These are phyloP conservation scores for Rhagologus leucostigma DNA, from an alignment of 2,113 vertebrate species.

Conservation along the genomic window DNA sequence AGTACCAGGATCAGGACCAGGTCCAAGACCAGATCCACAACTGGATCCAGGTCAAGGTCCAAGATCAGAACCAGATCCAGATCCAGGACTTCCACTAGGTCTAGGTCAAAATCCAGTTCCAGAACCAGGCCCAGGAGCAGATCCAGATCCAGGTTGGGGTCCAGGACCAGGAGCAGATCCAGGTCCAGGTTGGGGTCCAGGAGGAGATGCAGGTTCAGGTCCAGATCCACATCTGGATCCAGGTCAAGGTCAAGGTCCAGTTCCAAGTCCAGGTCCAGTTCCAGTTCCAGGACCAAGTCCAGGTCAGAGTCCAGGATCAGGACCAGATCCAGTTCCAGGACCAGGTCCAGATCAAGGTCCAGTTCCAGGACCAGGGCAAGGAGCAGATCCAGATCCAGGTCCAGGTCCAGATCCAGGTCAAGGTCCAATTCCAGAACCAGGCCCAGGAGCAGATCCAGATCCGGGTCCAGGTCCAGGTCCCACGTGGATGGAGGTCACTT, in stretches of 20 bases:
- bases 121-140: background rate
- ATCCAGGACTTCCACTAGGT: background rate
- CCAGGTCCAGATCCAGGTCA: rapidly evolving
- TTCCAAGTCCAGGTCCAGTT: background rate
- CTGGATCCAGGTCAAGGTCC: background rate
- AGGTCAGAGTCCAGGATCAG: background rate
- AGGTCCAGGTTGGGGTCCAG: background rate
- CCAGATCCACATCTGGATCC: background rate
- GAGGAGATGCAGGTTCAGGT: rapidly evolving
- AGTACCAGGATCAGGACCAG: too few species aligned
- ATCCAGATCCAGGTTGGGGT: too few species aligned
- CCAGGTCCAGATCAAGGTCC: background rate
- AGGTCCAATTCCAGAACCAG: rapidly evolving
- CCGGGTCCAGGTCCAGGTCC: background rate
- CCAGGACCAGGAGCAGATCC: background rate
- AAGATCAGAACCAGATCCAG: background rate
- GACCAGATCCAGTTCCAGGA: background rate
- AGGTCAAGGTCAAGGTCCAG: background rate
- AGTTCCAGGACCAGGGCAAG: background rate
- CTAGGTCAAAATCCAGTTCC: background rate
- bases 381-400: background rate
- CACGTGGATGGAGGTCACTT: rapidly evolving
- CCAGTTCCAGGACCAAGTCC: background rate
- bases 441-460: background rate
- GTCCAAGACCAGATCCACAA: too few species aligned